These are phyloP conservation scores for Orius laevigatus DNA, from an alignment of 1,140 invertebrate species.

Conservation along the genomic window DNA sequence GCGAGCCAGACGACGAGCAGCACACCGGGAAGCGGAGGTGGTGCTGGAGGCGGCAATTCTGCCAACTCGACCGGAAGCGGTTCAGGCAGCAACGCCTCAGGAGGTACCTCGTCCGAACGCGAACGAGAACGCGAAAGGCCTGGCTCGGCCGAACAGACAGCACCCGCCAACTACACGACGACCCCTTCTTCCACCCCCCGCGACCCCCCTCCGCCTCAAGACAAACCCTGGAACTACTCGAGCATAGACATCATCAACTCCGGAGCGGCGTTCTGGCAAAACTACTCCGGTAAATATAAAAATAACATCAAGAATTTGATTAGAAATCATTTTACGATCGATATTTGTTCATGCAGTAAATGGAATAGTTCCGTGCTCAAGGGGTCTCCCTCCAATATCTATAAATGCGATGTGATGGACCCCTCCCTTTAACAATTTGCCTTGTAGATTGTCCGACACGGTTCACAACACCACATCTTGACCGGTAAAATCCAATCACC, in stretches of 20 bases:
- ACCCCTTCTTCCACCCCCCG: conserved; percentile 12
- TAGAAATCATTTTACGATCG: neutral
- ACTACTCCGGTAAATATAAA: conserved; percentile 52
- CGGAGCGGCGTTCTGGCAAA: conserved; percentile 68
- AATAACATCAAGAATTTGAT: too few species aligned
- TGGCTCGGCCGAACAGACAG: conserved; percentile 13
- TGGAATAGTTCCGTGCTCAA: too few species aligned
- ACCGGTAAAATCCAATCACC: conserved; percentile 11
- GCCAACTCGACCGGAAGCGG: conserved; percentile 1
- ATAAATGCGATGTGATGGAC: too few species aligned
- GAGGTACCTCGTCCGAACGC: neutral
- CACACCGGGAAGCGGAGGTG: too few species aligned
- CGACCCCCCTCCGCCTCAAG: conserved; percentile 28
- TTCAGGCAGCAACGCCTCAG: too few species aligned
- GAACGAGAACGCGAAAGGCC: neutral
- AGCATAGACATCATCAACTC: conserved; percentile 25
- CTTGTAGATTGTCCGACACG: conserved; percentile 11
- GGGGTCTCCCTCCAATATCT: too few species aligned
- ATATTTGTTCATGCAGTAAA: neutral
- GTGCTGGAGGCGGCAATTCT: neutral
- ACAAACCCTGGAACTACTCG: conserved; percentile 33
- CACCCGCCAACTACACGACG: conserved; percentile 20
- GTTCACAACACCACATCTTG: conserved; percentile 8
- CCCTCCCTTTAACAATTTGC: conserved; percentile 5
- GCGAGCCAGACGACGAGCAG: neutral